Evolutionary conservation across 2,113 vertebrate species (phyloP).

Genomic region (Marcusenius ussheri): DNA sequence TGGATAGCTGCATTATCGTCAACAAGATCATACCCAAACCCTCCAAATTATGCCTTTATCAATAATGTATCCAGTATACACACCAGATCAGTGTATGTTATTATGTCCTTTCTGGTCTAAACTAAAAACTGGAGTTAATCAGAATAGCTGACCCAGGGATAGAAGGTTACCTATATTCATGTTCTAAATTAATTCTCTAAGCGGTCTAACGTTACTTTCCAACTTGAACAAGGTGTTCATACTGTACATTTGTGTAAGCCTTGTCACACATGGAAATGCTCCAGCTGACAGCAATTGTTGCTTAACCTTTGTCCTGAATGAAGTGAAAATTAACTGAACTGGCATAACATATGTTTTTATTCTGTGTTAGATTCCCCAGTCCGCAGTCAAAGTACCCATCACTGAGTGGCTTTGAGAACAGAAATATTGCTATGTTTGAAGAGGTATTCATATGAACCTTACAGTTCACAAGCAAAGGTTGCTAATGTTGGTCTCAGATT

Average conservation of each 20-base stretch:
- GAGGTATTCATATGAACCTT: neutral
- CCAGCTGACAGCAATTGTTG: neutral
- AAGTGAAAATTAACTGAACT: neutral
- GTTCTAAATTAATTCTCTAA: neutral
- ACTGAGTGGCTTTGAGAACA: slow-evolving; percentile 9
- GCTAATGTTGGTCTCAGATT: neutral
- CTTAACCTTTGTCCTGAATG: neutral
- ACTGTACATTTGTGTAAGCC: neutral
- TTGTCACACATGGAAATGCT: neutral
- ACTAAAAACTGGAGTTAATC: neutral
- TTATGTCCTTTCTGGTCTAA: neutral
- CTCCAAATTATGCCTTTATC: neutral
- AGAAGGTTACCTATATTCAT: neutral
- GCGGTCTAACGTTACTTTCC: neutral
- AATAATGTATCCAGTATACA: neutral
- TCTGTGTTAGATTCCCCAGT: slow-evolving; percentile 1
- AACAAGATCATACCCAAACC: neutral
- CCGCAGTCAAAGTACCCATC: slow-evolving; percentile 5
- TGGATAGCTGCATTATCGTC: neutral
- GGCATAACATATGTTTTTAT: slow-evolving; percentile 18
- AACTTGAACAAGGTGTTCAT: neutral
- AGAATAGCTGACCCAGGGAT: neutral
- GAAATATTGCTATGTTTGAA: slow-evolving; percentile 1
- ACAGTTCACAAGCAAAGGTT: neutral
- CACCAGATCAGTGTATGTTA: neutral